These are phyloP conservation scores for Heliangelus exortis DNA, from an alignment of 2,797 vertebrate genomes.

Conservation along the genomic window DNA sequence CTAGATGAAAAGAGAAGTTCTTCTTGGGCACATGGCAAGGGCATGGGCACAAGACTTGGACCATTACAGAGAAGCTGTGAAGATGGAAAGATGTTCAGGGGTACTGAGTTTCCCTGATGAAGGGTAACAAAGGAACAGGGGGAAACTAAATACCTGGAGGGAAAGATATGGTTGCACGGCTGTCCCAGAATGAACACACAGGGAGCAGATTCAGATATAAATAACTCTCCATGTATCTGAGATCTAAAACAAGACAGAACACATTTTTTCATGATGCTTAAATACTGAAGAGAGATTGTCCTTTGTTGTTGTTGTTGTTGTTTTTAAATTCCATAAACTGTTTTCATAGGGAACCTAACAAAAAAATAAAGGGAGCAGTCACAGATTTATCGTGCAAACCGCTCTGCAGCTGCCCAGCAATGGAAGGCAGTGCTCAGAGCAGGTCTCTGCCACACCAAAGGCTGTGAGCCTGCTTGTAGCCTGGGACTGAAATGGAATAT, in stretches of 20 bases:
- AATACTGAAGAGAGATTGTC: not conserved
- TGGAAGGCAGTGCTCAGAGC: not conserved
- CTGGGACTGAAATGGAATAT: not conserved
- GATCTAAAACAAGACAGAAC: not conserved
- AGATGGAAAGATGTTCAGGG: not conserved
- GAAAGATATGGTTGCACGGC: rapidly evolving
- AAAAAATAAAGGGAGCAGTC: not conserved
- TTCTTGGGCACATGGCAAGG: not conserved
- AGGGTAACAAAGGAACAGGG: not conserved
- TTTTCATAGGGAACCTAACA: not conserved
- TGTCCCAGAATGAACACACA: not conserved
- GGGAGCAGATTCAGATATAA: not conserved
- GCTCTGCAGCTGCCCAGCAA: not conserved
- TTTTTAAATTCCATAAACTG: not conserved
- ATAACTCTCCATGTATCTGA: not conserved
- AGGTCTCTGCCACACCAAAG: not conserved
- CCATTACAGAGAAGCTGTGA: not conserved
- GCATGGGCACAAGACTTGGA: not conserved
- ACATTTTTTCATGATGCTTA: not conserved
- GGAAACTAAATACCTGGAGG: not conserved
- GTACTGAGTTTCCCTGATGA: not conserved
- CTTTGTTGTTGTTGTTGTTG: not conserved
- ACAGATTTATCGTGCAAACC: not conserved
- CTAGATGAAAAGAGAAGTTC: not conserved
- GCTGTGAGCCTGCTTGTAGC: not conserved